phyloP scores from a whole-genome alignment of 2,797 vertebrate species.

The Lepidocolaptes lacrymiger region DNA sequence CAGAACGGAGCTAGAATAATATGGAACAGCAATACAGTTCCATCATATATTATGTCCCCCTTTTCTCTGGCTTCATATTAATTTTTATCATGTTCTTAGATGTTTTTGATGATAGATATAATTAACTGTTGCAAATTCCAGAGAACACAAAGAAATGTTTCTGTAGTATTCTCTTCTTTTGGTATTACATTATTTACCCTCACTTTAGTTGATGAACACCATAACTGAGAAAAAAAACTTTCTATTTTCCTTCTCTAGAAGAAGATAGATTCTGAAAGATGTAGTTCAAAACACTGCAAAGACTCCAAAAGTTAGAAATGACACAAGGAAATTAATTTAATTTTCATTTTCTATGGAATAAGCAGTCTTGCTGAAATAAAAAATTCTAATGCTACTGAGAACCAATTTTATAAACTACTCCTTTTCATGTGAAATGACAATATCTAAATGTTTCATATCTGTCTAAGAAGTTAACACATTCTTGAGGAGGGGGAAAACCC shows the following conservation, averaged over 20 bases:
- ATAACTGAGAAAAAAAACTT: not conserved
- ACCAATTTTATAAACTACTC: not conserved
- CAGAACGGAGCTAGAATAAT: not conserved
- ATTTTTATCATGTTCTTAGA: not conserved
- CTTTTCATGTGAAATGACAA: not conserved
- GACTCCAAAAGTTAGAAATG: not conserved
- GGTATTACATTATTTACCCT: not conserved
- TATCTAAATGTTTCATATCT: not conserved
- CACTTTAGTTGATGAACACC: not conserved
- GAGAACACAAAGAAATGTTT: not conserved
- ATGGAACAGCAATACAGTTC: rapidly evolving
- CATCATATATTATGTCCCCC: not conserved
- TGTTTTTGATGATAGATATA: not conserved
- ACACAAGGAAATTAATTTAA: not conserved
- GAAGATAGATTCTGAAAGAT: not conserved
- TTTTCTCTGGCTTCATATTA: not conserved
- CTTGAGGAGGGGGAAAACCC: rapidly evolving
- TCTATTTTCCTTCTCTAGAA: not conserved
- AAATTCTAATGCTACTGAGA: not conserved
- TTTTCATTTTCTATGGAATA: not conserved
- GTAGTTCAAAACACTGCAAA: not conserved
- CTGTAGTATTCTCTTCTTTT: not conserved
- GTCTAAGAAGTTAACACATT: not conserved
- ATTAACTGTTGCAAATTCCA: not conserved
- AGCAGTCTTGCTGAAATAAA: not conserved